Base-by-base conservation (phyloP, 1,140 invertebrate species). In the Heliconius eleuchia region DNA sequence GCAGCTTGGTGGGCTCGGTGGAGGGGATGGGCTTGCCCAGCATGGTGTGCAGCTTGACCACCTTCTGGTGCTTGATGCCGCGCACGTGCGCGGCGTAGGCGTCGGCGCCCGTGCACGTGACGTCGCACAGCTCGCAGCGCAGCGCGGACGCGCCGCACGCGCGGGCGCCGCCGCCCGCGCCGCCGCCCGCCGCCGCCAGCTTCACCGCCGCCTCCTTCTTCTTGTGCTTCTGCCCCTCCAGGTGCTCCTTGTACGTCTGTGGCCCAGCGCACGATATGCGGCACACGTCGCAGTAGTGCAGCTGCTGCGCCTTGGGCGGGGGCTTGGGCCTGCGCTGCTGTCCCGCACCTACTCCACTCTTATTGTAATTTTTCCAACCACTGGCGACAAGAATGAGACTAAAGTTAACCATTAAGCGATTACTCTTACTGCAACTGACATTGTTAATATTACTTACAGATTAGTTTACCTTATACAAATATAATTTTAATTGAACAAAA, bases 221-320 rank as follows among this genome's bases (percentile, higher is more conserved):
- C 95, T 99, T 99, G 94, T 99, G 99, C 91, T 99, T 99, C 94
- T 99, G 98, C 0, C 99, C 99, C 92, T 99, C 99, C 82, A 99
- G 95, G 96, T 99, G 99, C 92, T 99, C 99, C 76, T 98, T 96
- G 93, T 99, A 99, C 0, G 99, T 99, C 96, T 98, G 98, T 3
- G 98, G 98, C 1, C 98, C 98, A 84, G 98, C 98, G 95, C 98
- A 99, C 82, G 98, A 99, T 87, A 99, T 99, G 91, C 99, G 99
- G 94, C 99, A 99, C 6, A 99, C 98, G 93, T 99, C 98, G 91
- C 98, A 99, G 92, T 99, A 99, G 93, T 99, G 98, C 73, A 99
- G 95, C 88, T 98, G 98, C 88, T 98, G 98, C 19, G 98, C 97
- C 86, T 98, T 98, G 1, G 98, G 98, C 19, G 97, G 97, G 19